Evolutionary conservation across 2,888 invertebrate genomes (phyloP).

Genomic region (Dicranocentrus wangi): DNA sequence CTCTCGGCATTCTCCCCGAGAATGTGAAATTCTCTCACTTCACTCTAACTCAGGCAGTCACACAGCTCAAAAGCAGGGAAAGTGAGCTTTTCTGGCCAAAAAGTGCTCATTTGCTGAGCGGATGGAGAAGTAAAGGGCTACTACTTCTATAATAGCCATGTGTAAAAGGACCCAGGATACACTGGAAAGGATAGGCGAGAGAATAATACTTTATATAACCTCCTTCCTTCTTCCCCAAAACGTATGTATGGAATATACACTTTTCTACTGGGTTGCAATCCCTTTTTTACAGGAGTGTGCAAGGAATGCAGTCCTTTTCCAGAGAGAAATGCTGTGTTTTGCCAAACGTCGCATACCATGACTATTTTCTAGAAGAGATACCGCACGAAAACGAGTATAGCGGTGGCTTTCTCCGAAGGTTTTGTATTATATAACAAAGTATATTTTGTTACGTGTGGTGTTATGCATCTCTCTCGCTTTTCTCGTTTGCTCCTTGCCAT

Average conservation of each 20-base stretch:
- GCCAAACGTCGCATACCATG: neutral
- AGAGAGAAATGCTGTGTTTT: neutral
- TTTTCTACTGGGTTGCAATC: conserved; percentile 6
- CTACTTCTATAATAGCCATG: neutral
- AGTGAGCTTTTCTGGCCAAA: conserved; percentile 8
- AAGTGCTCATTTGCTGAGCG: neutral
- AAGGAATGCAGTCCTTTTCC: neutral
- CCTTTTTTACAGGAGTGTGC: neutral
- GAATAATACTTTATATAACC: too few relatives aligned
- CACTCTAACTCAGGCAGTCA: conserved; percentile 42
- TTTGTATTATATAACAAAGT: neutral
- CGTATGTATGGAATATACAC: neutral
- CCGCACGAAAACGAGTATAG: neutral
- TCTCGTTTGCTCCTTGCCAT: conserved; percentile 38
- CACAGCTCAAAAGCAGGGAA: conserved; percentile 29
- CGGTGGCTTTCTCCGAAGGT: neutral
- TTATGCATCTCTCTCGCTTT: conserved; percentile 19
- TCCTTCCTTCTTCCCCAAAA: neutral
- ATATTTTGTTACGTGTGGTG: neutral
- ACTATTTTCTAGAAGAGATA: neutral
- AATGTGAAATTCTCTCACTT: conserved; percentile 58
- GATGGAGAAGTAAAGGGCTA: neutral
- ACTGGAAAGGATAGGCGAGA: neutral
- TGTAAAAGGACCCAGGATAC: conserved; percentile 6
- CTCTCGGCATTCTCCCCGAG: conserved; percentile 56